Conservation (phyloP, 2,797 vertebrate species). For the Chiroxiphia lanceolata region DNA sequence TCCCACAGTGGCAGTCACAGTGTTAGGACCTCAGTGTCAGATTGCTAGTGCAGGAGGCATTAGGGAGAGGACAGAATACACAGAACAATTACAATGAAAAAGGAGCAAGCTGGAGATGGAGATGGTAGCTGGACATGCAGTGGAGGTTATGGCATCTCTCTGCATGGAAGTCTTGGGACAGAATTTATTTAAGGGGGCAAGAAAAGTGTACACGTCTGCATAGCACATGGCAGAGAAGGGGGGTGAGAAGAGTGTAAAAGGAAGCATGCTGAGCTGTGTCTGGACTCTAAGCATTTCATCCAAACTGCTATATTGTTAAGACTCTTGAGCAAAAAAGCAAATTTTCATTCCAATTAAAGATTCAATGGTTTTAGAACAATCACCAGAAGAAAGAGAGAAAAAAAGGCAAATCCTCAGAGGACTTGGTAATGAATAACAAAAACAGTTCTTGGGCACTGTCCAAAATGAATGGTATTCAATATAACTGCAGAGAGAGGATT, state of each 20-base stretch:
- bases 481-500: neutral
- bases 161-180: neutral
- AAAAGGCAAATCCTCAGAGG: conserved; percentile 43
- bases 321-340: conserved; percentile 57
- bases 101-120: neutral
- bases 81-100: neutral
- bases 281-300: conserved; percentile 8
- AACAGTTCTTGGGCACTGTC: neutral
- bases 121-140: neutral
- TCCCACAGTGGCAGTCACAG: neutral
- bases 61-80: neutral
- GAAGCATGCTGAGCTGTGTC: neutral
- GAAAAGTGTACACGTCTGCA: neutral
- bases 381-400: conserved; percentile 39
- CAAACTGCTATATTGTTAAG: conserved; percentile 49
- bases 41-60: neutral
- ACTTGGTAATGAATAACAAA: conserved; percentile 59
- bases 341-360: conserved; percentile 39
- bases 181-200: neutral
- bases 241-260: neutral
- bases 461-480: conserved; percentile 7
- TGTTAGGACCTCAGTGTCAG: neutral
- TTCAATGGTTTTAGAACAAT: conserved; percentile 64
- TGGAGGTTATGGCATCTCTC: neutral
- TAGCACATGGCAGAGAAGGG: neutral